A percentile compares a stretch with the other conserved stretches of the same genome.
phyloP scores from a whole-genome alignment of 1,140 invertebrate species.

The Drosophila sturtevanti region DNA sequence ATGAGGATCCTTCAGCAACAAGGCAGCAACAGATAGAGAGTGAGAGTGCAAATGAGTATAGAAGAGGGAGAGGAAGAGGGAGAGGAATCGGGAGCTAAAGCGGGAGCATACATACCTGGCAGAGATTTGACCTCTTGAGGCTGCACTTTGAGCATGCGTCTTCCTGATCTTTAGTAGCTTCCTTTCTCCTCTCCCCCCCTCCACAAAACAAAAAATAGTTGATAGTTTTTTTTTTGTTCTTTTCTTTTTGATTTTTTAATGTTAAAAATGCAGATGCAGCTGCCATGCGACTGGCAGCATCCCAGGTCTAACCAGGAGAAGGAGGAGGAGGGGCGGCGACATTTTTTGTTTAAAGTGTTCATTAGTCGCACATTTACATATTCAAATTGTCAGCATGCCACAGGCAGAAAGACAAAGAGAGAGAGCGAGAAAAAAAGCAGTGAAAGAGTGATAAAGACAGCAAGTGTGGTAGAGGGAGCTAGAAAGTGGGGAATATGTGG shows the following conservation, averaged over 20 bases:
- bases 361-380: conserved; percentile 82
- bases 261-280: conserved; percentile 52
- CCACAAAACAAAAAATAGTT: conserved; percentile 24
- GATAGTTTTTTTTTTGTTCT: conserved; percentile 32
- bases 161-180: not conserved
- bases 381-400: conserved; percentile 71
- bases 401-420: not conserved
- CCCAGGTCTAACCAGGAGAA: conserved; percentile 19
- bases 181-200: no score
- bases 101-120: conserved; percentile 52
- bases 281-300: conserved; percentile 60
- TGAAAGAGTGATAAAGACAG: conserved; percentile 6
- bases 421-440: not conserved
- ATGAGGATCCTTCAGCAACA: conserved; percentile 28
- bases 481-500: conserved; percentile 6
- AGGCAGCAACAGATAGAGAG: conserved; percentile 8
- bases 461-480: not conserved
- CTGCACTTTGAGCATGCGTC: conserved; percentile 57
- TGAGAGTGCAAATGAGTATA: conserved; percentile 17
- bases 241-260: conserved; percentile 33
- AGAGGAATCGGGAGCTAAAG: no score
- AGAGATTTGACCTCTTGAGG: conserved; percentile 15
- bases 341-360: conserved; percentile 72
- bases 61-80: no score
- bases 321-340: conserved; percentile 53